These are phyloP conservation scores for Catocala nupta DNA, from an alignment of 2,888 invertebrate species.

Conservation along the genomic window DNA sequence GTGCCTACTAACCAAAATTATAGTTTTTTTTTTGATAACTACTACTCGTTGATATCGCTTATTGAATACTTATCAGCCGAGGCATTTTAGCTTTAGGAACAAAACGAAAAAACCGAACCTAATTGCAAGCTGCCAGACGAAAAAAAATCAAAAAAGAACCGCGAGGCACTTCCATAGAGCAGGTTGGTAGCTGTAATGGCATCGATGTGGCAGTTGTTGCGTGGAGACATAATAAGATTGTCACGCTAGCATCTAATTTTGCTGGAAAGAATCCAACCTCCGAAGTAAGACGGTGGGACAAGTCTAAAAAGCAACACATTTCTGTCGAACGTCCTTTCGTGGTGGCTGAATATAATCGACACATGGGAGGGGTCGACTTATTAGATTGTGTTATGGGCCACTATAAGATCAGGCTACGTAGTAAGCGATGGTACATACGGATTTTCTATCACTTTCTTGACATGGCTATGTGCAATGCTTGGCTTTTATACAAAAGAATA, in stretches of 20 bases:
- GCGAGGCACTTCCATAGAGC: slow-evolving; percentile 18
- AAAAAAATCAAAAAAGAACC: slow-evolving; percentile 25
- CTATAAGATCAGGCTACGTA: slow-evolving; percentile 12
- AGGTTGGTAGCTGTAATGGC: slow-evolving; percentile 8
- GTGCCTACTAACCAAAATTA: slow-evolving; percentile 56
- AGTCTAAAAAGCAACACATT: slow-evolving; percentile 14
- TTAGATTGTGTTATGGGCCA: slow-evolving; percentile 19
- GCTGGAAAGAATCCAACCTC: slow-evolving; percentile 26
- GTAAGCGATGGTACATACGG: slow-evolving; percentile 19
- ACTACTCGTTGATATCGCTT: slow-evolving; percentile 16
- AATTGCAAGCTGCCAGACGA: slow-evolving; percentile 58
- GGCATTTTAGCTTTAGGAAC: slow-evolving; percentile 25
- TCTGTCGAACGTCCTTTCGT: slow-evolving; percentile 15
- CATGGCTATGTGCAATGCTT: slow-evolving; percentile 13
- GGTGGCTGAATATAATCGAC: slow-evolving; percentile 13
- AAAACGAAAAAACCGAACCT: slow-evolving; percentile 21
- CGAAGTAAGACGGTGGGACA: slow-evolving; percentile 15
- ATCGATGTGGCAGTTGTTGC: slow-evolving; percentile 14
- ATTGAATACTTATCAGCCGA: slow-evolving; percentile 15
- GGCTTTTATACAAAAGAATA: slow-evolving; percentile 6
- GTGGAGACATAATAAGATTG: slow-evolving; percentile 38
- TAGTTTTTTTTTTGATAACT: slow-evolving; percentile 52
- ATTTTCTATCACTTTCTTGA: slow-evolving; percentile 22
- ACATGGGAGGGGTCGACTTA: slow-evolving; percentile 16
- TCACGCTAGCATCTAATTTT: slow-evolving; percentile 48